These are phyloP conservation scores for Callyntrura guangdongensis DNA, from an alignment of 2,888 invertebrate species.

Conservation along the genomic window DNA sequence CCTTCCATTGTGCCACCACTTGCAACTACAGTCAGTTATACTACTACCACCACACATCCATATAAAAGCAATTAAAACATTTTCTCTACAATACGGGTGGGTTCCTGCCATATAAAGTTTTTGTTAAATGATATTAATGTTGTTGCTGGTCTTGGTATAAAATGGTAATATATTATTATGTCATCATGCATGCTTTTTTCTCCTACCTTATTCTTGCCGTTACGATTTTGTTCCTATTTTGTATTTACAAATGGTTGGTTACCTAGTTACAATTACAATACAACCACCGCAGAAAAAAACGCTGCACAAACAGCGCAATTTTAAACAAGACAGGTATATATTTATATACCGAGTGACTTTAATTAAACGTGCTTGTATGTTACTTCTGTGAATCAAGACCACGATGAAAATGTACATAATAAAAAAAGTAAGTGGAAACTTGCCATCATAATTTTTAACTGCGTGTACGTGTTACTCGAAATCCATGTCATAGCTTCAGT, in stretches of 20 bases:
- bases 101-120: background rate
- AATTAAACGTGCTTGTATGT: background rate
- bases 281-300: slow-evolving; percentile 1
- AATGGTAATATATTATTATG: slow-evolving; percentile 30
- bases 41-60: background rate
- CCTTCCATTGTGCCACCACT: background rate
- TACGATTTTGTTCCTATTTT: background rate
- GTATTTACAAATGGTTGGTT: background rate
- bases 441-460: slow-evolving; percentile 66
- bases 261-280: background rate
- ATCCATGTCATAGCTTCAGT: too few species aligned
- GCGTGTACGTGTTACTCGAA: slow-evolving; percentile 58
- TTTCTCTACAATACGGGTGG: background rate
- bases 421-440: slow-evolving; percentile 23
- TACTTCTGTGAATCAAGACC: background rate
- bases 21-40: background rate
- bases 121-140: background rate
- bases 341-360: background rate
- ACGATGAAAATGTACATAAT: background rate
- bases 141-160: background rate
- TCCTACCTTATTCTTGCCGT: background rate
- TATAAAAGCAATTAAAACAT: slow-evolving; percentile 19
- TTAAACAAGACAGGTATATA: background rate
- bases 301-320: background rate
- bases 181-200: background rate